Conservation (phyloP, 92 coral and sea anemone species). For the Epizoanthus stellaris region DNA sequence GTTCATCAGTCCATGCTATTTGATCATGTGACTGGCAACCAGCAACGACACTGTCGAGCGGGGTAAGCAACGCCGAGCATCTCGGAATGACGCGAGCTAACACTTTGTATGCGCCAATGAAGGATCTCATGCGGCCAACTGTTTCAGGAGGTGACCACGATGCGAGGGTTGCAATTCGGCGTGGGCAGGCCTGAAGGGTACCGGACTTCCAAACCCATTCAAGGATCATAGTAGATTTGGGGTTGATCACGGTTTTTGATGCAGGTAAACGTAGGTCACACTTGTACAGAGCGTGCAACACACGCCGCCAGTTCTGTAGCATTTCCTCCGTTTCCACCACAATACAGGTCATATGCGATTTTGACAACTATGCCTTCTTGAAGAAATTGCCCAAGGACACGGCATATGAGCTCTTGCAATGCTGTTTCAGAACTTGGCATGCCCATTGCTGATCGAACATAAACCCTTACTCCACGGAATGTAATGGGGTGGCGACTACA, state of each 20-base stretch:
- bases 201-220: not conserved
- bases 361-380: constrained; percentile 64
- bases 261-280: constrained; percentile 62
- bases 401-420: constrained; percentile 52
- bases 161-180: too few species aligned
- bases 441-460: not conserved
- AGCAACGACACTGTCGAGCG: not conserved
- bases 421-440: constrained; percentile 59
- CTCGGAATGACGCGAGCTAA: too few species aligned
- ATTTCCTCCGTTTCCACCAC: constrained; percentile 42
- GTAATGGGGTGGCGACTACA: too few species aligned
- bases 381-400: constrained; percentile 49
- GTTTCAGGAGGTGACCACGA: not conserved
- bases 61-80: not conserved
- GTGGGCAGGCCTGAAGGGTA: not conserved
- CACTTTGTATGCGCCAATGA: too few species aligned
- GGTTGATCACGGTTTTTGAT: constrained; percentile 58
- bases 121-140: too few species aligned
- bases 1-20: too few species aligned
- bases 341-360: constrained; percentile 63
- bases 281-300: constrained; percentile 41
- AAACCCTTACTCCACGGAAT: too few species aligned
- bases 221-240: constrained; percentile 42
- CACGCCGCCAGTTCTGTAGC: constrained; percentile 50
- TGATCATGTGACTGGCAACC: not conserved